Evolutionary conservation across 2,797 vertebrate species (phyloP).

Genomic region (Arrhamphus sclerolepis): DNA sequence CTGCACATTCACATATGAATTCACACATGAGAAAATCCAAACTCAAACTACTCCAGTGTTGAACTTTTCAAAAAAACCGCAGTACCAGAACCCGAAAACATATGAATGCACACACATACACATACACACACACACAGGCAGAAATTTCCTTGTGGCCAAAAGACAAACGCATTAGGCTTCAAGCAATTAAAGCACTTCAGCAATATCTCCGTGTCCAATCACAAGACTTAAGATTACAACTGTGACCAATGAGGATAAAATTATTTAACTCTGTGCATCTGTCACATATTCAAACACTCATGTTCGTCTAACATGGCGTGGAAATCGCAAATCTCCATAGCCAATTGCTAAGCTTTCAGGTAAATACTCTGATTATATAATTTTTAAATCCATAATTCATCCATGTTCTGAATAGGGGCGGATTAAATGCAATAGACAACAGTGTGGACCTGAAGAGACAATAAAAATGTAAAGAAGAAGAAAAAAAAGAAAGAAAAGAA

Average conservation of each 20-base stretch:
- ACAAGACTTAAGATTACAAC: constrained; percentile 68
- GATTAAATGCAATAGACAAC: constrained; percentile 28
- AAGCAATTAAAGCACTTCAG: constrained; percentile 72
- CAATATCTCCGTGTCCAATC: constrained; percentile 74
- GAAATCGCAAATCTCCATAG: constrained; percentile 60
- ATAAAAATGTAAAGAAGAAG: constrained; percentile 4
- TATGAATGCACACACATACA: constrained; percentile 10
- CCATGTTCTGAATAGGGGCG: constrained; percentile 15
- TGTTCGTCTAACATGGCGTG: constrained; percentile 64
- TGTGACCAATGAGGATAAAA: constrained; percentile 72
- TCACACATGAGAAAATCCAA: too few species aligned
- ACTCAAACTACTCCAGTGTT: constrained; percentile 25
- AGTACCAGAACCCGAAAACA: neutral
- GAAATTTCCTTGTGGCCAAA: constrained; percentile 39
- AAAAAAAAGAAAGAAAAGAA: constrained; percentile 2
- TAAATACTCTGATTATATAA: constrained; percentile 60
- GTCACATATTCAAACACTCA: constrained; percentile 63
- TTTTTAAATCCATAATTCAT: constrained; percentile 42
- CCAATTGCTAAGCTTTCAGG: constrained; percentile 63
- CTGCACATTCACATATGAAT: too few species aligned
- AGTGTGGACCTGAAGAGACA: constrained; percentile 21
- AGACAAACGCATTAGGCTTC: constrained; percentile 48
- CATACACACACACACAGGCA: constrained; percentile 11
- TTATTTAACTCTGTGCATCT: constrained; percentile 64
- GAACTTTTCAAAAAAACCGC: constrained; percentile 49